phyloP scores from a whole-genome alignment of 2,797 vertebrate species.

The Bryconaethiops microstoma region DNA sequence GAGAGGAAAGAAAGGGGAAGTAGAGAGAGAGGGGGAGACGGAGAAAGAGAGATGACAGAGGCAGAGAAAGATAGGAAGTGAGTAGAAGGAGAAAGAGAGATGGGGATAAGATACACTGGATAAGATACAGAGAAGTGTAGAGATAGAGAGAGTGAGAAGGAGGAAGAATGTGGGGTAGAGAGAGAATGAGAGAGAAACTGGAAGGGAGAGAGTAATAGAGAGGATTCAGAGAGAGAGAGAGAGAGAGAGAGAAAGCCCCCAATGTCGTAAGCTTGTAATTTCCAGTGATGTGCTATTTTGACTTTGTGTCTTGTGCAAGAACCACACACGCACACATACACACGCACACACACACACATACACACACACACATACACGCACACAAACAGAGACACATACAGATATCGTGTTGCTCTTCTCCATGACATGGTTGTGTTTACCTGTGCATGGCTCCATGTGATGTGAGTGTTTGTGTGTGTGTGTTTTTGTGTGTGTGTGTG shows the following conservation, averaged over 20 bases:
- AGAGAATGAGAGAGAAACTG: not conserved
- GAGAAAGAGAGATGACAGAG: not conserved
- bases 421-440: constrained; percentile 35
- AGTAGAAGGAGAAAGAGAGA: not conserved
- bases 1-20: too few relatives aligned
- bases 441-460: constrained; percentile 35
- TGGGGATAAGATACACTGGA: too few relatives aligned
- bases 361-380: constrained; percentile 25
- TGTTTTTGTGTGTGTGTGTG: constrained; percentile 2
- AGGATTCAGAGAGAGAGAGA: not conserved
- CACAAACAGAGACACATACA: not conserved
- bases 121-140: not conserved
- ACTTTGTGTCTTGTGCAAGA: constrained; percentile 27
- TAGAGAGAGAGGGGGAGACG: not conserved
- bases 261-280: constrained; percentile 50
- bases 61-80: too few relatives aligned
- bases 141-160: not conserved
- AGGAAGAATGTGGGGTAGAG: not conserved
- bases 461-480: constrained; percentile 3
- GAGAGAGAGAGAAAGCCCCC: constrained; percentile 4
- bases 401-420: not conserved
- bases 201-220: too few relatives aligned
- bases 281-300: constrained; percentile 47
- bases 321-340: constrained; percentile 17
- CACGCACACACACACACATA: constrained; percentile 19